Evolutionary conservation across 1,140 invertebrate species (phyloP), one percentile per base, ranked within the genome.

Genomic region (Monomorium pharaonis): DNA sequence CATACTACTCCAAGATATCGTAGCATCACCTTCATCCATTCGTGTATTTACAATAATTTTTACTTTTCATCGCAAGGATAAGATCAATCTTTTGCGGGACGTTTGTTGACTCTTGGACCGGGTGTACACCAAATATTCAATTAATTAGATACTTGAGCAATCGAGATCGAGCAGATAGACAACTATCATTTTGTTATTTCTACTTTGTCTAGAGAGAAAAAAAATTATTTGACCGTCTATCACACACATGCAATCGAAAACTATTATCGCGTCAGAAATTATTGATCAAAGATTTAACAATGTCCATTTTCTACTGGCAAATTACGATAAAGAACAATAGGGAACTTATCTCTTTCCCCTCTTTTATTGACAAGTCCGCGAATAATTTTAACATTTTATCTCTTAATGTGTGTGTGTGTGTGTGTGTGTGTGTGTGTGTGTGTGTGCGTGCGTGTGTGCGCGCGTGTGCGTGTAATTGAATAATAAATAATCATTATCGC

Each of bases 1-100:
- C 14, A 21, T 12, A 49, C 1, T 51, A 37, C 51, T 37, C 16
- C 44, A 44, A 83, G 27, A 37, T 72, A 27, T 14, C 49, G 24
- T 72, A 83, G 78, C 78, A 60, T 44, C 60, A 56, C 7, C 78
- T 83, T 83, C 67, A 72, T 83, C 54, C 78, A 74, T 70, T 72
- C 67, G 78, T 27, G 21, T 44, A 47, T 83, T 44, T 21, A 58
- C 69, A 83, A 83, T 7, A 37, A 37, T 37, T 37, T 37, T 37
- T 37, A 37, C 37, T 58, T 83, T 72, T 58, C 24, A 14, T 56
- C 54, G n/a, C 27, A 10, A 44, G 27, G 24, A 4, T 10, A 54
- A 47, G 1, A 21, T 58, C 33, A 56, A 42, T 14, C 51, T 33
- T 58, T 42, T 14, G 72, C 24, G 37, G 51, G 14, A 81, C 78